Evolutionary conservation across 2,113 vertebrate species (phyloP).

Genomic region (Chamaetylas fuelleborni): DNA sequence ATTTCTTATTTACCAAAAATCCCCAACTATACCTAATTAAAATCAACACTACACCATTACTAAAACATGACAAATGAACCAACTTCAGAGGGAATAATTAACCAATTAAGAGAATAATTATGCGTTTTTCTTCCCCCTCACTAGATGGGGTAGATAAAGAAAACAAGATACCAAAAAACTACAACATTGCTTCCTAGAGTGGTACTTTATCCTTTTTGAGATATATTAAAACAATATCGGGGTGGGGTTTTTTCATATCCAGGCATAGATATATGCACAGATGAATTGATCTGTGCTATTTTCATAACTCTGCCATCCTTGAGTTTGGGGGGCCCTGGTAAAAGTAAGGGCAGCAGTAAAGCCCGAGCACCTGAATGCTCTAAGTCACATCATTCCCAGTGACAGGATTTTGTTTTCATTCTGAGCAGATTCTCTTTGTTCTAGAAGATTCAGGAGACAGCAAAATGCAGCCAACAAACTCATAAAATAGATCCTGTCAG

Average conservation of each 20-base stretch:
- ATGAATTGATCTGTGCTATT: not conserved
- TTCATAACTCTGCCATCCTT: not conserved
- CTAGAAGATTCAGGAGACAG: constrained; percentile 1
- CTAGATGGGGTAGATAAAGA: not conserved
- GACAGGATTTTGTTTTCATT: constrained; percentile 25
- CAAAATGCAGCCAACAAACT: not conserved
- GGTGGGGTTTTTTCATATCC: not conserved
- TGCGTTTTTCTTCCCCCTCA: not conserved
- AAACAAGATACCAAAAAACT: not conserved
- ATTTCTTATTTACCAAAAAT: not conserved
- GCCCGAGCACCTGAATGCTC: not conserved
- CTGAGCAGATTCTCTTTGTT: not conserved
- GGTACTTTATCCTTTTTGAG: not conserved
- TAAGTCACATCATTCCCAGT: not conserved
- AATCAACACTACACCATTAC: not conserved
- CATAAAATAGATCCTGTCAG: constrained; percentile 31
- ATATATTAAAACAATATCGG: not conserved
- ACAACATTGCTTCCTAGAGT: not conserved
- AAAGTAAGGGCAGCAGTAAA: not conserved
- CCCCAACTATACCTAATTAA: not conserved
- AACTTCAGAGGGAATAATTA: not conserved
- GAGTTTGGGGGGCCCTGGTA: not conserved
- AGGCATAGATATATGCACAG: not conserved
- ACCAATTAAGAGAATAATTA: not conserved
- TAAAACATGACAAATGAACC: not conserved